phyloP scores from a whole-genome alignment of 2,888 invertebrate species.

The Teleiodes luculella region DNA sequence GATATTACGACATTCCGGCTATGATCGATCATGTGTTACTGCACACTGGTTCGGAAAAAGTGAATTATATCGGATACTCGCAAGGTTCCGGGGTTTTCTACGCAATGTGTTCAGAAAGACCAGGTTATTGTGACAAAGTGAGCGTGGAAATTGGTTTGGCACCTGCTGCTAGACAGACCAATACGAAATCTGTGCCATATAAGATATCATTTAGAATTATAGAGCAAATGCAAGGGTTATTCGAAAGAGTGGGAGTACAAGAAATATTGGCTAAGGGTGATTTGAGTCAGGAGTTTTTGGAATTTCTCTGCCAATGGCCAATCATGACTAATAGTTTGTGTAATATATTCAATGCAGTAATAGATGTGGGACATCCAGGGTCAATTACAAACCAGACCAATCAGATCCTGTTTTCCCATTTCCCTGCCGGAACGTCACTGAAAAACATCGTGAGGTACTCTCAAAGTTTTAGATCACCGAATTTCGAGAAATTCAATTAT shows the following conservation, averaged over 20 bases:
- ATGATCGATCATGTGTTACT: slow-evolving; percentile 51
- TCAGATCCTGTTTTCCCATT: slow-evolving; percentile 42
- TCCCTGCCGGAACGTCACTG: slow-evolving; percentile 51
- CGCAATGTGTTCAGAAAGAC: slow-evolving; percentile 81
- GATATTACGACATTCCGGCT: slow-evolving; percentile 85
- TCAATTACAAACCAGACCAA: slow-evolving; percentile 47
- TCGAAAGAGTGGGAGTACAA: slow-evolving; percentile 34
- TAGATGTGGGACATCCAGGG: slow-evolving; percentile 48
- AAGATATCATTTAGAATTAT: slow-evolving; percentile 28
- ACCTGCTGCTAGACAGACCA: slow-evolving; percentile 75
- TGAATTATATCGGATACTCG: slow-evolving; percentile 84
- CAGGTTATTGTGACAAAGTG: slow-evolving; percentile 82
- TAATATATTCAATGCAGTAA: slow-evolving; percentile 25
- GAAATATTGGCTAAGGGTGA: slow-evolving; percentile 50
- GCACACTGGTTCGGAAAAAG: slow-evolving; percentile 36
- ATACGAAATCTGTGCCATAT: slow-evolving; percentile 50
- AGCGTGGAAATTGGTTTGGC: slow-evolving; percentile 80
- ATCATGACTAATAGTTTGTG: slow-evolving; percentile 38
- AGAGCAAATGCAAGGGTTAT: slow-evolving; percentile 28
- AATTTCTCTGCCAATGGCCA: slow-evolving; percentile 47
- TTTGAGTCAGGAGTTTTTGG: slow-evolving; percentile 41
- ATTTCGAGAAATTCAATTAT: slow-evolving; percentile 55
- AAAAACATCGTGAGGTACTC: slow-evolving; percentile 55
- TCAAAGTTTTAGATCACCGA: slow-evolving; percentile 38
- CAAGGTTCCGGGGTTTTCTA: slow-evolving; percentile 83